Base-by-base conservation (phyloP, 2,888 invertebrate species). In the Spialia ferax region DNA sequence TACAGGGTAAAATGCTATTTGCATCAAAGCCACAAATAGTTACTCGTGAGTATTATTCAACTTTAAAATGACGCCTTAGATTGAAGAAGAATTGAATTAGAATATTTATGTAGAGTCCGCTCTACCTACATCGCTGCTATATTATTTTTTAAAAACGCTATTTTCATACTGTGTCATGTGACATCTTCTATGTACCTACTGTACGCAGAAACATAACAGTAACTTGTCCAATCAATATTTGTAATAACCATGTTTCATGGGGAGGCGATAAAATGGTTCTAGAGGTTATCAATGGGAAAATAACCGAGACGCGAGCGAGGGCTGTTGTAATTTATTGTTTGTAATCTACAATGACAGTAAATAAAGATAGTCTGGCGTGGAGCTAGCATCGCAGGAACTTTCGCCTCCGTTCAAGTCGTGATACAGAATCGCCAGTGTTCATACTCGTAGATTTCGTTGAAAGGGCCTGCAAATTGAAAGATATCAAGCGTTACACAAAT, bases 391-490 rank as follows among this genome's bases (percentile, higher is more conserved):
- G 66, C 38, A 48, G 59, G 62, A 74, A 79, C 83, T 83, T 85
- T 82, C 82, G 72, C 79, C 71, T 54, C 54, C 54, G 71, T 68
- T 72, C 71, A 55, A 56, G 71, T 70, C 72, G 73, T 73, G 72
- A 74, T 63, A 45, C 45, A 4, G 10, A 52, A 50, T 72, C 68
- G 73, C 71, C 72, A 75, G 74, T 74, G 70, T 74, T 23, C 18
- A n/a, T 42, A 13, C 8, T 73, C 56, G n/a, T 38, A n/a, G n/a
- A 3, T n/a, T 13, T 32, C 11, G 74, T 73, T 67, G 73, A 71
- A 82, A 83, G 81, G 82, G 79, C 76, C 77, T 68, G 72, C 72
- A 78, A 80, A 82, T 80, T 75, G 74, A 80, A 80, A 77, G 74
- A 77, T 77, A 71, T 76, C 70, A 68, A 77, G 71, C 73, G 70